phyloP scores from a whole-genome alignment of 2,113 vertebrate species.

The Callocephalon fimbriatum region DNA sequence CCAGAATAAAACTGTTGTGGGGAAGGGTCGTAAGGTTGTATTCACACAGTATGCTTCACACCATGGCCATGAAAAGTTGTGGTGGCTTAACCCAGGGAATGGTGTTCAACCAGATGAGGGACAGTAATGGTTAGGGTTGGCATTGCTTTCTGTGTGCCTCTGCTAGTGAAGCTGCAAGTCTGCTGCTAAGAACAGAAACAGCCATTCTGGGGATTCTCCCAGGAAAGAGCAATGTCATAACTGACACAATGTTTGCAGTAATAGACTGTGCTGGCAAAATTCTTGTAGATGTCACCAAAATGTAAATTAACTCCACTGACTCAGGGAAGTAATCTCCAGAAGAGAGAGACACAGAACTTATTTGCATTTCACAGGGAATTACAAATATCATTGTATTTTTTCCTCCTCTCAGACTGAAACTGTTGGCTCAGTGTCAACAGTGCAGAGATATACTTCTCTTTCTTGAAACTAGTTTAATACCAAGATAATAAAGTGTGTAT shows the following conservation, averaged over 20 bases:
- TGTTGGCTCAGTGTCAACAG: constrained; percentile 2
- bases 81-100: not conserved
- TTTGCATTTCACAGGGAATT: constrained; percentile 54
- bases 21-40: not conserved
- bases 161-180: not conserved
- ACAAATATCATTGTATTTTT: not conserved
- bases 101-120: not conserved
- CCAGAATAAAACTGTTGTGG: not conserved
- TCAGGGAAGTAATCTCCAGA: constrained; percentile 31
- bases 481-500: not conserved
- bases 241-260: constrained; percentile 55
- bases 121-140: not conserved
- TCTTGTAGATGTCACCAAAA: constrained; percentile 20
- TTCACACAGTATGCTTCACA: not conserved
- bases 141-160: not conserved
- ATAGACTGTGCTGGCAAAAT: constrained; percentile 52
- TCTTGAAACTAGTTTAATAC: not conserved
- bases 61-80: not conserved
- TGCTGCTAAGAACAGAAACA: not conserved
- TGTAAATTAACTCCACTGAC: constrained; percentile 49
- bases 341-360: not conserved
- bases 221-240: constrained; percentile 29
- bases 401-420: not conserved
- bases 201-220: not conserved
- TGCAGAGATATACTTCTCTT: not conserved